These are phyloP conservation scores for Apodemus speciosus DNA, from an alignment of 2,113 vertebrate genomes.

Conservation along the genomic window DNA sequence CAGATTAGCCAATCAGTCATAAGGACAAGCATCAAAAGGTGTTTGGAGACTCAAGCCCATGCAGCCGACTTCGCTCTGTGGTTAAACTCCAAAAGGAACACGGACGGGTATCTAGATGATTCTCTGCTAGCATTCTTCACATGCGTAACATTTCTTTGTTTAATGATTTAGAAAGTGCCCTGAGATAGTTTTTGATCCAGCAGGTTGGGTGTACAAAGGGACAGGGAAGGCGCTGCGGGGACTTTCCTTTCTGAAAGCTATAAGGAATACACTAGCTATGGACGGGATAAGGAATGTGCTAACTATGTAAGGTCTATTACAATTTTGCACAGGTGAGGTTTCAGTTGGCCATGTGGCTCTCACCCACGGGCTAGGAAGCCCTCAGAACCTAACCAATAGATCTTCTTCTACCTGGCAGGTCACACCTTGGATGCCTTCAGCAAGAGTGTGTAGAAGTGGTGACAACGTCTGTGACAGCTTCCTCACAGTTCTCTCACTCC, in stretches of 20 bases:
- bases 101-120: background rate
- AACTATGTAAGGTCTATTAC: constrained; percentile 59
- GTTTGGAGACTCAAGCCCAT: background rate
- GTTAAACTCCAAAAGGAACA: background rate
- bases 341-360: constrained; percentile 51
- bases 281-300: background rate
- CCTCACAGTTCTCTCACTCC: constrained; percentile 62
- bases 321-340: constrained; percentile 67
- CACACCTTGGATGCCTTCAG: constrained; percentile 67
- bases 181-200: constrained; percentile 50
- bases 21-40: constrained; percentile 45
- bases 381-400: constrained; percentile 38
- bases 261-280: constrained; percentile 8
- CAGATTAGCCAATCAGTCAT: background rate
- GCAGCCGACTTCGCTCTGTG: background rate
- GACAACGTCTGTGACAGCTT: constrained; percentile 63
- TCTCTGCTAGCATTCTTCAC: constrained; percentile 28
- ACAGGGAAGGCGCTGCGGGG: background rate
- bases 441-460: constrained; percentile 62
- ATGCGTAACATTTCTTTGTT: constrained; percentile 61
- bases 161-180: constrained; percentile 36
- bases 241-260: background rate
- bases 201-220: background rate
- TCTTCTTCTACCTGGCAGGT: constrained; percentile 55
- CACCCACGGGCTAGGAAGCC: constrained; percentile 56